phyloP scores from a whole-genome alignment of 2,797 vertebrate genomes.

The Eulemur mongoz region DNA sequence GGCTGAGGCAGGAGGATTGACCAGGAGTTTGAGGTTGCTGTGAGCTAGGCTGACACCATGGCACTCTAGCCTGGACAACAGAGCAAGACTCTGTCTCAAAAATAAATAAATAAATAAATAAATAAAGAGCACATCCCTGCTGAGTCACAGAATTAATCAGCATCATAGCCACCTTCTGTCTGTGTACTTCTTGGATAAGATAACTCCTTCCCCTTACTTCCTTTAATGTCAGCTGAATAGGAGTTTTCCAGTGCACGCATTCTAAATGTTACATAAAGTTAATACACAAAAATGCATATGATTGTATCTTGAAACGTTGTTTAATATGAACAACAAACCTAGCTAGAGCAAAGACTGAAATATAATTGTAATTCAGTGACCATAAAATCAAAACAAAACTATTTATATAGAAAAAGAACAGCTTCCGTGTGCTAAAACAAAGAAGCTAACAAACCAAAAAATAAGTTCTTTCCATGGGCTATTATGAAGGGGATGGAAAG shows the following conservation, averaged over 20 bases:
- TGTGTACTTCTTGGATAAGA: accelerated
- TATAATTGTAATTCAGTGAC: not conserved
- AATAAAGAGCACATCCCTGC: accelerated
- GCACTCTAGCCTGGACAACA: too few relatives aligned
- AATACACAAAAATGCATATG: not conserved
- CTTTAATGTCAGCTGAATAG: not conserved
- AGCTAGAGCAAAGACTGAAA: not conserved
- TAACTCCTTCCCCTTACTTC: not conserved
- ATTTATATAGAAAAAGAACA: not conserved
- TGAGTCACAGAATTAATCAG: not conserved
- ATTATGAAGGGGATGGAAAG: not conserved
- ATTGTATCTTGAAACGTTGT: not conserved
- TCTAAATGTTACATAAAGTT: not conserved
- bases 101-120: too few relatives aligned
- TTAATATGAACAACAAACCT: not conserved
- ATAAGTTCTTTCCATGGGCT: not conserved
- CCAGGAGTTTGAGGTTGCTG: too few relatives aligned
- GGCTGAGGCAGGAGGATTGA: too few relatives aligned
- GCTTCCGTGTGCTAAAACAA: not conserved
- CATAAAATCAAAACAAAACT: not conserved
- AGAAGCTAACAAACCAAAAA: not conserved
- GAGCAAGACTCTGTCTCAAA: too few relatives aligned
- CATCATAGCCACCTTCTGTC: accelerated
- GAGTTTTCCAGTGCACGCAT: not conserved
- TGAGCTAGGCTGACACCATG: too few relatives aligned